phyloP scores from a whole-genome alignment of 2,113 vertebrate genomes.

The Gymnocephalus cernua region DNA sequence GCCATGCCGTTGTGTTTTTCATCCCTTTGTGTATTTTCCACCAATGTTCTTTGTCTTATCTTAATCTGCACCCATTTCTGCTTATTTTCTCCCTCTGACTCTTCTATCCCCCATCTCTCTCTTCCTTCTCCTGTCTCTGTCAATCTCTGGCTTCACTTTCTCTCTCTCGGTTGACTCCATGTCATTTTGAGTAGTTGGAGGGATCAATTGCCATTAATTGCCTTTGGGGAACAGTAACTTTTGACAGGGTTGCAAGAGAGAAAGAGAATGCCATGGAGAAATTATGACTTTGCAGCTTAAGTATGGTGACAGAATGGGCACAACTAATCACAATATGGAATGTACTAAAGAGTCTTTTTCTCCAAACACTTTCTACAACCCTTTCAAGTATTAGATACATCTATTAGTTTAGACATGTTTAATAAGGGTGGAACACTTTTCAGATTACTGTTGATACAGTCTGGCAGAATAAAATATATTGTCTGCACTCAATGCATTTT shows the following conservation, averaged over 20 bases:
- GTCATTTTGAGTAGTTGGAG: constrained; percentile 47
- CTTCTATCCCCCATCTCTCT: constrained; percentile 7
- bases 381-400: constrained; percentile 52
- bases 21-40: constrained; percentile 41
- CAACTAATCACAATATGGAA: constrained; percentile 64
- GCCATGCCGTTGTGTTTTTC: constrained; percentile 32
- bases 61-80: constrained; percentile 43
- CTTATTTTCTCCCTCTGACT: constrained; percentile 26
- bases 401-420: constrained; percentile 55
- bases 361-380: constrained; percentile 42
- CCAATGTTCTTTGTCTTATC: constrained; percentile 49
- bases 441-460: constrained; percentile 35
- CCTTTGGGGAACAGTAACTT: constrained; percentile 51
- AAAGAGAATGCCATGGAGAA: constrained; percentile 47
- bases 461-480: constrained; percentile 52
- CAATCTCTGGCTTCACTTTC: neutral
- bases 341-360: constrained; percentile 36
- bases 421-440: constrained; percentile 37
- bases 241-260: constrained; percentile 51
- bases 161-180: constrained; percentile 13
- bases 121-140: constrained; percentile 10
- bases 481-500: constrained; percentile 46
- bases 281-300: constrained; percentile 45
- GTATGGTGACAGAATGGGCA: constrained; percentile 69
- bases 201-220: constrained; percentile 64